Evolutionary conservation across 2,797 vertebrate species (phyloP).

Genomic region (Microctenopoma steveboyesi): DNA sequence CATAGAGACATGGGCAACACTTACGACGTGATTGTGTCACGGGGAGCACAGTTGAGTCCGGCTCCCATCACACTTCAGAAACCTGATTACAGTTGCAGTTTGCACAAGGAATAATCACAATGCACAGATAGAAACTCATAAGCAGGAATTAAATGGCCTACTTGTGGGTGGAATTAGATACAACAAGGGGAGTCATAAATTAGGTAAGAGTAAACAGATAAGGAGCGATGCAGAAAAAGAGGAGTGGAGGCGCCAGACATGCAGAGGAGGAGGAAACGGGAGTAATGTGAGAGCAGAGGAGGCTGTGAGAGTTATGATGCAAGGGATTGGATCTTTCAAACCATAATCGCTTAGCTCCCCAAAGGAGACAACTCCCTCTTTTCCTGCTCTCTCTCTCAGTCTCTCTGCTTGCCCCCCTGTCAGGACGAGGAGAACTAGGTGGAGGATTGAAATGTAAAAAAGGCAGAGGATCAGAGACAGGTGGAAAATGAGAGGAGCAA

Average conservation of each 20-base stretch:
- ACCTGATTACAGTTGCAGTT: slow-evolving; percentile 11
- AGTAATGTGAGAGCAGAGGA: slow-evolving; percentile 65
- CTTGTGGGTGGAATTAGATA: slow-evolving; percentile 65
- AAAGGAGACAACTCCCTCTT: slow-evolving; percentile 74
- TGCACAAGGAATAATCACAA: slow-evolving; percentile 48
- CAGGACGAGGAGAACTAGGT: slow-evolving; percentile 64
- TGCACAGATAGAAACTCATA: slow-evolving; percentile 53
- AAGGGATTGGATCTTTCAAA: slow-evolving; percentile 79
- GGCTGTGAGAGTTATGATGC: slow-evolving; percentile 74
- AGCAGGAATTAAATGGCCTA: slow-evolving; percentile 64
- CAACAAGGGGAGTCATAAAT: slow-evolving; percentile 53
- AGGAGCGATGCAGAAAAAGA: slow-evolving; percentile 47
- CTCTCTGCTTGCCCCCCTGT: slow-evolving; percentile 51
- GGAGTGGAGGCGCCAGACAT: slow-evolving; percentile 47
- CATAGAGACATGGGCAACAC: slow-evolving; percentile 5
- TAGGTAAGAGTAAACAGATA: slow-evolving; percentile 54
- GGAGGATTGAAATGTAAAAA: slow-evolving; percentile 79
- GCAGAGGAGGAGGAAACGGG: slow-evolving; percentile 60
- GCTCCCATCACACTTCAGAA: slow-evolving; percentile 8
- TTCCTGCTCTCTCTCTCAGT: slow-evolving; percentile 23
- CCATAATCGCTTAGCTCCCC: slow-evolving; percentile 79
- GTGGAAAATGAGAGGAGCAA: slow-evolving; percentile 75
- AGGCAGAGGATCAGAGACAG: slow-evolving; percentile 77
- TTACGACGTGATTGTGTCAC: background rate
- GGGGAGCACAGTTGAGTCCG: background rate